A percentile compares a stretch with the other conserved stretches of the same genome.
Evolutionary conservation across 2,113 vertebrate genomes (phyloP).

Genomic region (Furnarius figulus): DNA sequence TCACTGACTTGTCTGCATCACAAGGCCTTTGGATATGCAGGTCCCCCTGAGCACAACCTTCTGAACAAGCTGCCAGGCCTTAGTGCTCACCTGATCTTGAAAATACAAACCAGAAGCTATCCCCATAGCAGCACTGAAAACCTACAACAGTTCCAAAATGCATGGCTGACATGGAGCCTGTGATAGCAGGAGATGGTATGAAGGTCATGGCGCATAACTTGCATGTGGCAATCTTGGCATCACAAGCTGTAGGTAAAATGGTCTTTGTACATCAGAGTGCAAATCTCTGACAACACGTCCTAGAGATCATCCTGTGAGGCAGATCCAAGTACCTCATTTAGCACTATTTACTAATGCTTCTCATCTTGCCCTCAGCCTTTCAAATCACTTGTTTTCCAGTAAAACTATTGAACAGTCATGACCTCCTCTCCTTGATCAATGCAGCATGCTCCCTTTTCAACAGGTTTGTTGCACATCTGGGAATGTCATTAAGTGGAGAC

Average conservation of each 20-base stretch:
- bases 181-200: neutral
- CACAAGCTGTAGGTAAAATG: neutral
- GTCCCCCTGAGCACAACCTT: neutral
- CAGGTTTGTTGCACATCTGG: neutral
- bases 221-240: neutral
- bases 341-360: neutral
- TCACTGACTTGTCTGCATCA: neutral
- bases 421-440: neutral
- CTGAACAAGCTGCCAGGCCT: neutral
- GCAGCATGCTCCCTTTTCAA: neutral
- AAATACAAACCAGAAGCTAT: neutral
- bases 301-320: neutral
- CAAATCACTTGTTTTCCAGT: neutral
- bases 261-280: neutral
- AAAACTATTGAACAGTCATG: neutral
- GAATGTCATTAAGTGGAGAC: neutral
- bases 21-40: fast-evolving
- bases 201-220: neutral
- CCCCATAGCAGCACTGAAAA: neutral
- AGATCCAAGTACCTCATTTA: neutral
- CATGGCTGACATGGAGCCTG: neutral
- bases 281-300: neutral
- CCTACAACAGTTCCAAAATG: neutral
- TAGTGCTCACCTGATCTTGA: neutral
- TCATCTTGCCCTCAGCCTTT: neutral